Base-by-base conservation (phyloP, 2,797 vertebrate genomes). In the Anabas testudineus region DNA sequence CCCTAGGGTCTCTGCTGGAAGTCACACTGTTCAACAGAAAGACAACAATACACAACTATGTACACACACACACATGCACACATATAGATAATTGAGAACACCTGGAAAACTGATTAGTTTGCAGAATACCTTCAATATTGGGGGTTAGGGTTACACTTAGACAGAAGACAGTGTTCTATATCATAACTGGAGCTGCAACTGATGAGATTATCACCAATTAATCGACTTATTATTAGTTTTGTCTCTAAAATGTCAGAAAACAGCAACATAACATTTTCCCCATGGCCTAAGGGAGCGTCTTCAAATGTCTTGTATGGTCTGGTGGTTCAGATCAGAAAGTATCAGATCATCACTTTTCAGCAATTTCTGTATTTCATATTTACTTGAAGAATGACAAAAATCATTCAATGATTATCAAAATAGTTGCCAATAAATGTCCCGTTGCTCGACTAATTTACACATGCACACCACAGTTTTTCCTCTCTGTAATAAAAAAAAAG, bases 1-100 rank as follows among this genome's bases (percentile, higher is more conserved):
- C 90, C 80, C 86, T 75, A 82, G 84, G 82, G 83, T 80, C 85
- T 80, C 73, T 75, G 84, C 86, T 88, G 86, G 78, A 80, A 75
- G 81, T 74, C 85, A 78, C 48, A 19, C 61, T 28, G 62, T 65
- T 84, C 74, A 70, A 42, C 75, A 67, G 28, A 61, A 32, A 71
- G 51, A 51, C 65, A 55, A 42, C 53, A 47, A 30, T 1, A 28
- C 16, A 43, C 71, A 69, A 32, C 13, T 39, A 36, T 10, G 42
- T 0, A 62, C 57, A 70, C 60, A 60, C 64, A 71, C 46, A 72
- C 24, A 14, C 53, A 62, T 45, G 41, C 43, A 62, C 26, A 39
- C 53, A 37, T 71, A 34, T 34, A 53, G 51, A 71, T 62, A 58
- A 73, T 71, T 65, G 58, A 51, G 5, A 72, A 72, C 45, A 74